phyloP scores from a whole-genome alignment of 2,888 invertebrate species.

The Ernsta delagoae region DNA sequence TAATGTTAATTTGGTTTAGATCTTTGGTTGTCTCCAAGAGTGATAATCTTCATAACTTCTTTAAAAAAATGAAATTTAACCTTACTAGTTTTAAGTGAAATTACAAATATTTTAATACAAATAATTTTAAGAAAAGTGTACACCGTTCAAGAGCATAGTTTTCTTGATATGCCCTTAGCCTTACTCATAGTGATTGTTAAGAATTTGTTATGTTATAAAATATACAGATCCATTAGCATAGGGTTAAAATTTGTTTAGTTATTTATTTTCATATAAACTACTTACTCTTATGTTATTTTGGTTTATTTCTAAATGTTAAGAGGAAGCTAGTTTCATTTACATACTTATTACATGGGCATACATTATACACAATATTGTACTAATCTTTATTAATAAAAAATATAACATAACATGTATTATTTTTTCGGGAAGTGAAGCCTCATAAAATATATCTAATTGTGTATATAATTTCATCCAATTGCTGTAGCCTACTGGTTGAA shows the following conservation, averaged over 20 bases:
- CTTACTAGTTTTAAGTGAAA: conserved; percentile 16
- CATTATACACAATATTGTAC: conserved; percentile 26
- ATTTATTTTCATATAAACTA: too few relatives aligned
- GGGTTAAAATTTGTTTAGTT: conserved; percentile 46
- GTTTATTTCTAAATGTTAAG: conserved; percentile 65
- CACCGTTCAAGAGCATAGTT: neutral
- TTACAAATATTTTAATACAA: conserved; percentile 28
- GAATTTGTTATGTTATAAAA: conserved; percentile 39
- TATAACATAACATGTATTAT: too few relatives aligned
- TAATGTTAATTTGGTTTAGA: neutral
- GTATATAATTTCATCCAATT: too few relatives aligned
- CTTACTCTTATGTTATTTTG: conserved; percentile 67
- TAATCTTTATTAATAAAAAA: conserved; percentile 27
- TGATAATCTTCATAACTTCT: neutral
- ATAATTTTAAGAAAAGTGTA: conserved; percentile 9
- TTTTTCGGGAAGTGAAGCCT: too few relatives aligned
- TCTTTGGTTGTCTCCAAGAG: conserved; percentile 11
- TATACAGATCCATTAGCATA: conserved; percentile 39
- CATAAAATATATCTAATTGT: too few relatives aligned
- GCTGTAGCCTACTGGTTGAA: too few relatives aligned
- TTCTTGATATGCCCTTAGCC: conserved; percentile 10
- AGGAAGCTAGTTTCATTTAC: conserved; percentile 64
- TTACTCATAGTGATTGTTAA: conserved; percentile 25
- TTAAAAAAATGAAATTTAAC: neutral
- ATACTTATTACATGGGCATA: conserved; percentile 28